Base-by-base conservation (phyloP, 2,113 vertebrate species). In the Condylura cristata region DNA sequence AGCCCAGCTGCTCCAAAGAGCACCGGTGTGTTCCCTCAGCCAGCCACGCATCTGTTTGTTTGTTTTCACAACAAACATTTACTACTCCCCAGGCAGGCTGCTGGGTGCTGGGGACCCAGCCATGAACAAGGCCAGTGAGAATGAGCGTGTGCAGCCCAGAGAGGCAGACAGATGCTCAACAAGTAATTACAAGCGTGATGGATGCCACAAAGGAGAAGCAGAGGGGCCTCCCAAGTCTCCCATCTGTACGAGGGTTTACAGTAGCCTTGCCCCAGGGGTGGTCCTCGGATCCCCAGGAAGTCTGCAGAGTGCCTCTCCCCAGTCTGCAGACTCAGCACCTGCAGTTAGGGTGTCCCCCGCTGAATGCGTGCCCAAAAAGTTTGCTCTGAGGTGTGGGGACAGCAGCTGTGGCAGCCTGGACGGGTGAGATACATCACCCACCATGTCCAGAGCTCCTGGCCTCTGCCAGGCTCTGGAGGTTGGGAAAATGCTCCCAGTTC, bases 161-260 rank as follows among this genome's bases (percentile, higher is more conserved):
- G 93, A 95, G 80, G 93, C 90, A 92, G 95, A 97, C 97, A 96
- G 95, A 96, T 96, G 97, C 96, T 91, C 58, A 94, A 93, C 96
- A 96, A 95, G 96, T 93, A 94, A 96, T 97, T 96, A 96, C 81
- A 93, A 94, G 91, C 17, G 0, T 95, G 95, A 96, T 95, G 87
- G 84, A 95, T 97, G 92, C 93, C 91, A 41, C 76, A 39, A 14
- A 88, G 80, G 79, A 72, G 72, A 75, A 48, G 91, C 80, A 48
- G 56, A 63, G 60, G 46, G 53, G 32, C 46, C 6, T 34, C 80
- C 0, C 0, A 24, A 14, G 26, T 32, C 81, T 75, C 60, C 76
- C 53, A 5, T 63, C 44, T 28, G n/a, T 17, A 3, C 3, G 1
- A 34, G 28, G 28, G n/a, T 89, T 71, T 72, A 41, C 6, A 30